Evolutionary conservation across 2,797 vertebrate genomes (phyloP).

Genomic region (Kryptolebias ocellatus): DNA sequence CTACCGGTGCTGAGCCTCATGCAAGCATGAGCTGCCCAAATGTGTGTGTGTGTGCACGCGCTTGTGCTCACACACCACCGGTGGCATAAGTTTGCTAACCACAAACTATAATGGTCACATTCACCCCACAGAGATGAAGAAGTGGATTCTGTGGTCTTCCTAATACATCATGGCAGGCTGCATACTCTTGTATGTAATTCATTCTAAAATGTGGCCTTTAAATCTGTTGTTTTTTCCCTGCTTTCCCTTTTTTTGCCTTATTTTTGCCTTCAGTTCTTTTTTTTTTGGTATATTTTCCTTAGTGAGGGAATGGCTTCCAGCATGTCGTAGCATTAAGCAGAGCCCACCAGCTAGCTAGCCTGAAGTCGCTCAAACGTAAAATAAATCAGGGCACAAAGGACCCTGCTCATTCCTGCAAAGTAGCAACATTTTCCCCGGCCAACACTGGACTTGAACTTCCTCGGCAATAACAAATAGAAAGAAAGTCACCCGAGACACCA

Average conservation of each 20-base stretch:
- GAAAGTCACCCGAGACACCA: conserved; percentile 95
- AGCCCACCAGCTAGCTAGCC: conserved; percentile 86
- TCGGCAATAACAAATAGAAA: conserved; percentile 98
- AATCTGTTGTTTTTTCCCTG: conserved; percentile 77
- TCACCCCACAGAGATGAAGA: conserved; percentile 79
- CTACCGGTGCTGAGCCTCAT: conserved; percentile 57
- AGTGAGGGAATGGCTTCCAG: conserved; percentile 82
- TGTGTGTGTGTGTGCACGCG: conserved; percentile 8
- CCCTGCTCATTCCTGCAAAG: conserved; percentile 88
- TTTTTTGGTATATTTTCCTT: conserved; percentile 74
- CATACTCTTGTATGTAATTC: conserved; percentile 84
- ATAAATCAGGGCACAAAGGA: conserved; percentile 93
- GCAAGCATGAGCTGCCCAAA: conserved; percentile 9
- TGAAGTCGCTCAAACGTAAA: conserved; percentile 83
- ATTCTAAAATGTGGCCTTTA: conserved; percentile 89
- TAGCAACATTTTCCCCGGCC: conserved; percentile 90
- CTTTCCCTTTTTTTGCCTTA: conserved; percentile 46
- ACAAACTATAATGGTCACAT: conserved; percentile 75
- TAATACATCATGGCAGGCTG: conserved; percentile 85
- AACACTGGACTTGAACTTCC: conserved; percentile 86
- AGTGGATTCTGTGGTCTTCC: conserved; percentile 71
- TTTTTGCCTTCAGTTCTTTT: conserved; percentile 74
- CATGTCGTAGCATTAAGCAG: conserved; percentile 85
- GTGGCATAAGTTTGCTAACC: conserved; percentile 72
- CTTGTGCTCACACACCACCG: conserved; percentile 49